Base-by-base conservation (phyloP, 2,113 vertebrate genomes). In the Callaeas wilsoni region DNA sequence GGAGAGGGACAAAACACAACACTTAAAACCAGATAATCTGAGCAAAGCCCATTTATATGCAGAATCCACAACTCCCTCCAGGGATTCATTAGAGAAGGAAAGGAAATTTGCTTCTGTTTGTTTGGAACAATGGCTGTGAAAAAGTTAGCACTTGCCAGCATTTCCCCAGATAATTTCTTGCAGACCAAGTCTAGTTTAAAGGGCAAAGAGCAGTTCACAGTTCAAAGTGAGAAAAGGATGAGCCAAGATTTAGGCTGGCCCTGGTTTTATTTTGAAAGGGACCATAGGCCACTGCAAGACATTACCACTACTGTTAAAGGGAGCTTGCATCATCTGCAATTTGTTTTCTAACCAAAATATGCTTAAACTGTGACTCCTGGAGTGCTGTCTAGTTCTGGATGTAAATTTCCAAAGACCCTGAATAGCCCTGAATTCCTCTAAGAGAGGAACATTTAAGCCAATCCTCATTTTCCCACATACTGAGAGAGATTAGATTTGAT, bases 21-120 rank as follows among this genome's bases (percentile, higher is more conserved):
- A 16, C 17, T 46, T n/a, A 25, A 67, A 89, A 74, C 3, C 0
- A 7, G 12, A 33, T 19, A 59, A 79, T 52, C 44, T 22, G 25
- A 91, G 67, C 65, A 79, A 79, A 87, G 63, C 32, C 42, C 29
- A 69, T 82, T 95, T 65, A 53, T 22, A 83, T 69, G 53, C 85
- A 85, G 50, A 93, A 83, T n/a, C 50, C 57, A 68, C 50, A 17
- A 46, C 35, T 60, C 37, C 82, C 92, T 85, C 65, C 32, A 23
- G 70, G 50, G 90, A 76, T 93, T 92, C 75, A 85, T 92, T 92
- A 92, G 37, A 76, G 82, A 71, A 60, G 56, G 52, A 53, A 93
- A 91, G 14, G 29, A 95, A 88, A 57, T 57, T 75, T 91, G 42
- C 56, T 81, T 70, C 59, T 87, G 52, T 92, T 91, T 93, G 62